Conservation (phyloP, 2,888 invertebrate species). For the Drosophila mimetica region DNA sequence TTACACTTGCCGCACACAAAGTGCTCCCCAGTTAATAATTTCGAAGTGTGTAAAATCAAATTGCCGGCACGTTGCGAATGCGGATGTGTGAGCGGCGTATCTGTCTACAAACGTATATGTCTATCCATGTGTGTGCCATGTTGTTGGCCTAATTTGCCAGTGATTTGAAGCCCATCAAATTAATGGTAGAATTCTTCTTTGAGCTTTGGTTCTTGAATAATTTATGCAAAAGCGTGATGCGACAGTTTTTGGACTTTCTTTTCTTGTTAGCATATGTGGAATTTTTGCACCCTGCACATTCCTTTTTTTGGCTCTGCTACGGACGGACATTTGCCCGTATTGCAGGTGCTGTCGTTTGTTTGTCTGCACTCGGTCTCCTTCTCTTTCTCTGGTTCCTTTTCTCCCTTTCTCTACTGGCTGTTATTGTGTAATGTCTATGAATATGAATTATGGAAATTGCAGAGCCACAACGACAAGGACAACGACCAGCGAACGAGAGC, state of each 20-base stretch:
- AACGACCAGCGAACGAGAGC: slow-evolving; percentile 40
- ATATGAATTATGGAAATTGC: slow-evolving; percentile 82
- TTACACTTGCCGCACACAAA: slow-evolving; percentile 73
- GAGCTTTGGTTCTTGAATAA: slow-evolving; percentile 38
- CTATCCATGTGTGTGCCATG: neutral
- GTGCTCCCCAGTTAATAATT: slow-evolving; percentile 83
- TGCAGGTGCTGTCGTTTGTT: slow-evolving; percentile 76
- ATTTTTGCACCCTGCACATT: slow-evolving; percentile 67
- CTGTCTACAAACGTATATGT: slow-evolving; percentile 26
- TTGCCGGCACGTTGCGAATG: slow-evolving; percentile 48
- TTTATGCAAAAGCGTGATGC: slow-evolving; percentile 58
- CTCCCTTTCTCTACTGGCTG: slow-evolving; percentile 16
- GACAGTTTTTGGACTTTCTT: slow-evolving; percentile 14
- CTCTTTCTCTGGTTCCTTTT: slow-evolving; percentile 40
- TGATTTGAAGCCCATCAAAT: slow-evolving; percentile 54
- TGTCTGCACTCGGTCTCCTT: slow-evolving; percentile 49
- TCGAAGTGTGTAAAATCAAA: slow-evolving; percentile 80
- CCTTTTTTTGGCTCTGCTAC: slow-evolving; percentile 26
- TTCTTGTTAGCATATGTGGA: slow-evolving; percentile 61
- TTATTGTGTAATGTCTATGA: slow-evolving; percentile 67
- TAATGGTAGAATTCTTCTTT: slow-evolving; percentile 37
- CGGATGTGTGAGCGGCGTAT: slow-evolving; percentile 22
- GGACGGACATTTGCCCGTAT: slow-evolving; percentile 77
- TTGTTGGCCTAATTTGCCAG: slow-evolving; percentile 48
- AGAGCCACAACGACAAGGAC: slow-evolving; percentile 56